Percentiles rank a stretch among this genome's conserved stretches.
phyloP scores from a whole-genome alignment of 2,888 invertebrate genomes.

The Polyommatus iphigenia region DNA sequence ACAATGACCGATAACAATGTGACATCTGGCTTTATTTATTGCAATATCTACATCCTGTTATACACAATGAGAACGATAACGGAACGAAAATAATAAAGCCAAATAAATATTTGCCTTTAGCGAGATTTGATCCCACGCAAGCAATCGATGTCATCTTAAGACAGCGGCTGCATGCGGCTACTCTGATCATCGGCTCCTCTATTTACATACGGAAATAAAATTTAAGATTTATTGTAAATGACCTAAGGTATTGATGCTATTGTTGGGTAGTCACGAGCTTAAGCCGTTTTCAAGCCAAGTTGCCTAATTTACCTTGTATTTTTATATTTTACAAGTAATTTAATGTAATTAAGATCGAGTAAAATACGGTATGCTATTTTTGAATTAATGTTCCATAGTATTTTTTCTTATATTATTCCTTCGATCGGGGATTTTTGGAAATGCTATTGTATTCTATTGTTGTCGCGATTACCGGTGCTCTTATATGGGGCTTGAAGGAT shows the following conservation, averaged over 20 bases:
- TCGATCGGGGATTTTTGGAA: too few relatives aligned
- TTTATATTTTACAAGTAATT: too few relatives aligned
- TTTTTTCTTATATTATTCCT: too few relatives aligned
- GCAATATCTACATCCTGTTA: slow-evolving; percentile 25
- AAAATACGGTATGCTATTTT: too few relatives aligned
- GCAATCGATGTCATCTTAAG: background rate
- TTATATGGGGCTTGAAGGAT: too few relatives aligned
- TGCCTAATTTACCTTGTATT: too few relatives aligned
- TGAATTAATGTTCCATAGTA: too few relatives aligned
- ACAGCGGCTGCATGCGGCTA: slow-evolving; percentile 18
- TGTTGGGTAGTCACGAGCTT: background rate
- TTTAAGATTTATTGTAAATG: slow-evolving; percentile 24
- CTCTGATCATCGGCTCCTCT: slow-evolving; percentile 24
- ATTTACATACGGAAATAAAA: background rate
- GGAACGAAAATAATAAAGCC: slow-evolving; percentile 17
- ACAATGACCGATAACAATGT: slow-evolving; percentile 17
- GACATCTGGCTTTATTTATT: slow-evolving; percentile 11
- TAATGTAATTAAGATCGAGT: too few relatives aligned
- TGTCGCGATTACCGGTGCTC: too few relatives aligned
- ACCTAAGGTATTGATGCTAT: slow-evolving; percentile 5
- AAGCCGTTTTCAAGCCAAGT: background rate
- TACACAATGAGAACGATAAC: slow-evolving; percentile 17
- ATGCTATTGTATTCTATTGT: too few relatives aligned
- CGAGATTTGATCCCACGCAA: slow-evolving; percentile 28
- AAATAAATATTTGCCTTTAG: slow-evolving; percentile 26